Percentiles rank a stretch among this genome's conserved stretches.
These are phyloP conservation scores for Indicator maculatus DNA, from an alignment of 2,113 vertebrate genomes.

Conservation along the genomic window DNA sequence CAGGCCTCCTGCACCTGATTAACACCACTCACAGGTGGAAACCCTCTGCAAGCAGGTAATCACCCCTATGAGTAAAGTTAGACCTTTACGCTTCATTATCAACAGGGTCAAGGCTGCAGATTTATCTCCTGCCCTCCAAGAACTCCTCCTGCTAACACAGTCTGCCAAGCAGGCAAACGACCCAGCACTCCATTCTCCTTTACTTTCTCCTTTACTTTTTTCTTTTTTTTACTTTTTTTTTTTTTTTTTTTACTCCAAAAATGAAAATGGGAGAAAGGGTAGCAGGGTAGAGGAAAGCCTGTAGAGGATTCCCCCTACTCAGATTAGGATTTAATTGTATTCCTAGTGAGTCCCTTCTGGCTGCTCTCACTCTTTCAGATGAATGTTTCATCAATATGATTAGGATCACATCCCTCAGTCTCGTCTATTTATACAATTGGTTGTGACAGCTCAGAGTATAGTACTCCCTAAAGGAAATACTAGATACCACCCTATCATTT, in stretches of 20 bases:
- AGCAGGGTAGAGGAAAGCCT: neutral
- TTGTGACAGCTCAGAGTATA: slow-evolving; percentile 77
- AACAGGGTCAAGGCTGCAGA: neutral
- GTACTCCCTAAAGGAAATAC: slow-evolving; percentile 75
- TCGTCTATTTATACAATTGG: slow-evolving; percentile 71
- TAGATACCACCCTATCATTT: slow-evolving; percentile 66
- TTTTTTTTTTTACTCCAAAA: neutral
- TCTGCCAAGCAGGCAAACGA: neutral
- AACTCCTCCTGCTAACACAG: neutral
- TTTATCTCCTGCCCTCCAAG: neutral
- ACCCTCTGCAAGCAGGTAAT: neutral
- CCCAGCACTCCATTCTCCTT: neutral
- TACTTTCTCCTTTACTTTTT: neutral
- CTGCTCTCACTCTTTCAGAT: slow-evolving; percentile 57
- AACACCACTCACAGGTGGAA: neutral
- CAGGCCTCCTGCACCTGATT: neutral
- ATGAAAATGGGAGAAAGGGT: neutral
- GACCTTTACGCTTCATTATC: neutral
- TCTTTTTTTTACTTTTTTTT: neutral
- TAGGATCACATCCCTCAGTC: slow-evolving; percentile 69
- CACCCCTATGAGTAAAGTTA: neutral
- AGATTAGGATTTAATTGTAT: slow-evolving; percentile 73
- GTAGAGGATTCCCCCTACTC: slow-evolving; percentile 14
- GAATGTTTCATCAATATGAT: slow-evolving; percentile 75
- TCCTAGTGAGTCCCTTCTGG: slow-evolving; percentile 66